These are phyloP conservation scores for Agriopis leucophaearia DNA, from an alignment of 2,888 invertebrate genomes.

Conservation along the genomic window DNA sequence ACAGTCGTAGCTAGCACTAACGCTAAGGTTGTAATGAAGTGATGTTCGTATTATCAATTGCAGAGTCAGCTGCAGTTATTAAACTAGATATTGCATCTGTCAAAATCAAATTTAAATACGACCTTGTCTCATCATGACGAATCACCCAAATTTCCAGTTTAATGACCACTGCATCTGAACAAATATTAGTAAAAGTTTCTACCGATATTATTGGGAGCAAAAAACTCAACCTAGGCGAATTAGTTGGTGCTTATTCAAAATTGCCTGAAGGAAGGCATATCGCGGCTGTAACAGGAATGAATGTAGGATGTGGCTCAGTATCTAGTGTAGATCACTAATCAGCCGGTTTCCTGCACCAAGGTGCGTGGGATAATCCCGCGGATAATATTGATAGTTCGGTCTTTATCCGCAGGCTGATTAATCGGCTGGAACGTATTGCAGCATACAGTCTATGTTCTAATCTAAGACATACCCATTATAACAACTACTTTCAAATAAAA, in stretches of 20 bases:
- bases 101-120: too few relatives aligned
- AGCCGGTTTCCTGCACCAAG: constrained; percentile 36
- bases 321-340: constrained; percentile 39
- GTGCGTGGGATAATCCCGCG: constrained; percentile 39
- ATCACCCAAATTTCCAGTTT: too few relatives aligned
- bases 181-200: too few relatives aligned
- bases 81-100: too few relatives aligned
- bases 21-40: not conserved
- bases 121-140: too few relatives aligned
- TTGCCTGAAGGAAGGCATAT: constrained; percentile 1
- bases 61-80: not conserved
- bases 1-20: not conserved
- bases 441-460: constrained; percentile 2
- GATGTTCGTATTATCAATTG: not conserved
- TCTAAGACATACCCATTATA: not conserved
- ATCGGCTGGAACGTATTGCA: constrained; percentile 11
- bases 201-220: too few relatives aligned
- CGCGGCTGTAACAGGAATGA: constrained; percentile 6
- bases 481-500: not conserved
- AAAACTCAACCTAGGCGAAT: too few relatives aligned
- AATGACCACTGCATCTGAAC: too few relatives aligned
- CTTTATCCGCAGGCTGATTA: constrained; percentile 12
- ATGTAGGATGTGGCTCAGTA: constrained; percentile 30
- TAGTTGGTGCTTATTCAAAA: not conserved
- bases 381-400: constrained; percentile 26